Conservation (phyloP, 2,797 vertebrate genomes). For the Smutsia temminckii region DNA sequence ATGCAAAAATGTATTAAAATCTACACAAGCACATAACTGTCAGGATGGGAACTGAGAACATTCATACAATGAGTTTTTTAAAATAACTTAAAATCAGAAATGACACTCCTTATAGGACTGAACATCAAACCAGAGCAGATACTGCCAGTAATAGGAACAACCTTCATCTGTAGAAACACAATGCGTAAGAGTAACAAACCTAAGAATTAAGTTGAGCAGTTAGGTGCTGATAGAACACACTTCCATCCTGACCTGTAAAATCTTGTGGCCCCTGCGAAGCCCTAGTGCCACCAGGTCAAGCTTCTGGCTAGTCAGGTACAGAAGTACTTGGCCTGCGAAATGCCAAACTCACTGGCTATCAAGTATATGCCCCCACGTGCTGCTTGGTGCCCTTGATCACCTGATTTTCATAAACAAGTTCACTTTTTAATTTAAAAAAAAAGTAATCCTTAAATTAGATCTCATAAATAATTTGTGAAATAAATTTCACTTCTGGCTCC, state of each 20-base stretch:
- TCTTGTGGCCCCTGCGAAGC: background rate
- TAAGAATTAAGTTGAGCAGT: background rate
- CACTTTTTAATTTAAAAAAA: conserved; percentile 27
- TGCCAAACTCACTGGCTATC: background rate
- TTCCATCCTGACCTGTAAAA: background rate
- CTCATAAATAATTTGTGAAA: conserved; percentile 48
- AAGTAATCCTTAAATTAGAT: conserved; percentile 34
- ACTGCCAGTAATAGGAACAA: conserved; percentile 13
- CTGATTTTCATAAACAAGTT: conserved; percentile 62
- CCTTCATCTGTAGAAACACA: conserved; percentile 57
- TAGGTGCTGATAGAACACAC: background rate
- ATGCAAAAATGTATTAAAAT: conserved; percentile 51
- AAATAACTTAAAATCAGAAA: conserved; percentile 66
- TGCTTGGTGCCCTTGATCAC: conserved; percentile 2
- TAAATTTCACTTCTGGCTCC: conserved; percentile 17
- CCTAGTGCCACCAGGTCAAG: conserved; percentile 6
- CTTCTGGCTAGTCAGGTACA: background rate
- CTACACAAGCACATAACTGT: conserved; percentile 39
- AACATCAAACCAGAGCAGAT: conserved; percentile 44
- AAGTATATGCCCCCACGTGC: background rate
- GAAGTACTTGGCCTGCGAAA: background rate
- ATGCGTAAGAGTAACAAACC: background rate
- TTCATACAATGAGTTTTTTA: conserved; percentile 54
- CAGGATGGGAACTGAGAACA: conserved; percentile 44
- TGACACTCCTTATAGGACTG: conserved; percentile 17